These are phyloP conservation scores for Callaeas wilsoni DNA, from an alignment of 2,113 vertebrate genomes.

Conservation along the genomic window DNA sequence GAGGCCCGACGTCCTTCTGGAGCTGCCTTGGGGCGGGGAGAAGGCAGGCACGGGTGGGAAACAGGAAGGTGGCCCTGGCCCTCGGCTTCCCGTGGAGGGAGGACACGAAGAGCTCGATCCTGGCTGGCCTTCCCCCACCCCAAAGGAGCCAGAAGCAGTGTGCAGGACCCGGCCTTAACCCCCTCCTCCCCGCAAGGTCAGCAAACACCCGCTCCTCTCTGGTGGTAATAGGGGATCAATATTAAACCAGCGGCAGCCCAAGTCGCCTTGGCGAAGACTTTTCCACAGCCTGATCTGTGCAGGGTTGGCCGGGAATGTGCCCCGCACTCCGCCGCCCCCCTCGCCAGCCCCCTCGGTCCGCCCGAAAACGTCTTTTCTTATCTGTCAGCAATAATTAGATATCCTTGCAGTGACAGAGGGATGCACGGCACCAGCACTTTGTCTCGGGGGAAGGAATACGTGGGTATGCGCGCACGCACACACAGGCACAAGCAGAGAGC, in stretches of 20 bases:
- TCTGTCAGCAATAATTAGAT: slow-evolving; percentile 1
- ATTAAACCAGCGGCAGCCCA: background rate
- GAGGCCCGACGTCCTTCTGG: background rate
- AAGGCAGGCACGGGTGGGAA: background rate
- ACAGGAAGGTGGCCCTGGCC: background rate
- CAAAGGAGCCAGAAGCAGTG: background rate
- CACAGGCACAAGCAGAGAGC: background rate
- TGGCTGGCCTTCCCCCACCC: background rate
- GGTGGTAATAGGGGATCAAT: background rate
- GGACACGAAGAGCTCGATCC: background rate
- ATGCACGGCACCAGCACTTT: background rate
- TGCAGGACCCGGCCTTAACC: background rate
- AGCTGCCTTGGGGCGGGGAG: background rate
- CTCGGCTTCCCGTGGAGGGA: background rate
- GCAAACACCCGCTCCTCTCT: background rate
- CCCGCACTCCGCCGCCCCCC: background rate
- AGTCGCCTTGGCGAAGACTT: background rate
- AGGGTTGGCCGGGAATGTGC: background rate
- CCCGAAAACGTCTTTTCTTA: background rate
- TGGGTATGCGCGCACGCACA: background rate
- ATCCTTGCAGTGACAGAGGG: background rate
- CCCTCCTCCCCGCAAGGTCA: background rate
- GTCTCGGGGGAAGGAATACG: background rate
- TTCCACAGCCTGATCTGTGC: background rate
- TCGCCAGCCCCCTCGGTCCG: background rate